Conservation (phyloP, 1,140 invertebrate genomes). For the Dysdera silvatica region DNA sequence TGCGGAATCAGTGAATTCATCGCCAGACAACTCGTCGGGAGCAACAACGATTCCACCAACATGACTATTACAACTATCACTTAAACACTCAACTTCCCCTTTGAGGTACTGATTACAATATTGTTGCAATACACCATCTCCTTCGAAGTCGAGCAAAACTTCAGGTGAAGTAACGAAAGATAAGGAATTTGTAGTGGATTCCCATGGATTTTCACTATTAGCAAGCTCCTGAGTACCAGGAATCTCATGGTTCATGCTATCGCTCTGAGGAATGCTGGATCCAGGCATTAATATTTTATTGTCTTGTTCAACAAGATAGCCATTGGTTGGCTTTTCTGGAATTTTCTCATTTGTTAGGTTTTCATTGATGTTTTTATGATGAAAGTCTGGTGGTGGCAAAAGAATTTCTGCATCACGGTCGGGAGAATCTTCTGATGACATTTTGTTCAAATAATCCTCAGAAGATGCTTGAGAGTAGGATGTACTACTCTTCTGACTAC, state of each 20-base stretch:
- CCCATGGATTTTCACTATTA: constrained; percentile 6
- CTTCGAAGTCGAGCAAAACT: constrained; percentile 11
- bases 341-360: no score
- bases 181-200: background rate
- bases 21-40: constrained; percentile 32
- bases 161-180: constrained; percentile 19
- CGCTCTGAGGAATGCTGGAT: no score
- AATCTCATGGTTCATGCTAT: no score
- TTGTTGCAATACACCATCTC: constrained; percentile 6
- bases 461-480: constrained; percentile 23
- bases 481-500: background rate
- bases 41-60: constrained; percentile 15
- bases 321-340: no score
- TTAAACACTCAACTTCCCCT: background rate
- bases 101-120: background rate
- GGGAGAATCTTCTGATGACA: constrained; percentile 2
- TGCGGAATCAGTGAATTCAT: constrained; percentile 26
- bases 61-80: background rate
- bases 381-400: no score
- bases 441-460: constrained; percentile 15
- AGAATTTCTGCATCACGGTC: no score
- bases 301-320: no score
- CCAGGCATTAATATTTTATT: no score
- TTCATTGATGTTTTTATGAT: no score
- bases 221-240: background rate